These are phyloP conservation scores for Bucorvus abyssinicus DNA, from an alignment of 2,797 vertebrate genomes.

Conservation along the genomic window DNA sequence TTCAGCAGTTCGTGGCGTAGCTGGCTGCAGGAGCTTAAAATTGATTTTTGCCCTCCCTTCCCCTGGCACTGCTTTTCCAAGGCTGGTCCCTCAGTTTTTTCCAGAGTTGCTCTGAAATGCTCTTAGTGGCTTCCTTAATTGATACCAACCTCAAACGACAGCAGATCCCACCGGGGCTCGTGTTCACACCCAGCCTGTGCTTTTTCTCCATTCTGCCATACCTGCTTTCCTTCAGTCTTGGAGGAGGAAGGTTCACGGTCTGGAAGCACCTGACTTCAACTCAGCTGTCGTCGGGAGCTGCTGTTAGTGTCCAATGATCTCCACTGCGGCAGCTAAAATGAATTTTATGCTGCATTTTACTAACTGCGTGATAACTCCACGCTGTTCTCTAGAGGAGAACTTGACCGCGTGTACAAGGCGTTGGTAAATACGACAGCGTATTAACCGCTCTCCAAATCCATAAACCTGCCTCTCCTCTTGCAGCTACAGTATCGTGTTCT, in stretches of 20 bases:
- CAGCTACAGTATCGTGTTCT: conserved; percentile 47
- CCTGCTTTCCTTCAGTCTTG: not conserved
- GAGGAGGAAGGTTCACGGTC: not conserved
- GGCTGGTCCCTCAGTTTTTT: not conserved
- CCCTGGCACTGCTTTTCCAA: not conserved
- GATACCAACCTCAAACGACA: not conserved
- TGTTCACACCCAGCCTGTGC: not conserved
- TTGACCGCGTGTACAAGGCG: not conserved
- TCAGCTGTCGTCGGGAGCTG: not conserved
- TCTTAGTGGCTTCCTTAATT: not conserved
- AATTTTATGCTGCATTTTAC: conserved; percentile 5
- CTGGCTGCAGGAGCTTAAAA: not conserved
- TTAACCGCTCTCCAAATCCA: conserved; percentile 43
- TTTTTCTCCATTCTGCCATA: not conserved
- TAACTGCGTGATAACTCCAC: not conserved
- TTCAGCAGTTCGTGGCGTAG: not conserved
- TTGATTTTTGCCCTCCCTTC: not conserved
- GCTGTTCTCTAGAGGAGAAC: not conserved
- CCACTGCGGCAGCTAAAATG: not conserved
- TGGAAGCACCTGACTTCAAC: not conserved
- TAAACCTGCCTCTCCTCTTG: conserved; percentile 45
- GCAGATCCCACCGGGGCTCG: not conserved
- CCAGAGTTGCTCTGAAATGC: not conserved
- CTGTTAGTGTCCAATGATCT: not conserved
- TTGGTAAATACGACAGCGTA: not conserved